These are phyloP conservation scores for Drosophila crucigera DNA, from an alignment of 2,888 invertebrate genomes.

Conservation along the genomic window DNA sequence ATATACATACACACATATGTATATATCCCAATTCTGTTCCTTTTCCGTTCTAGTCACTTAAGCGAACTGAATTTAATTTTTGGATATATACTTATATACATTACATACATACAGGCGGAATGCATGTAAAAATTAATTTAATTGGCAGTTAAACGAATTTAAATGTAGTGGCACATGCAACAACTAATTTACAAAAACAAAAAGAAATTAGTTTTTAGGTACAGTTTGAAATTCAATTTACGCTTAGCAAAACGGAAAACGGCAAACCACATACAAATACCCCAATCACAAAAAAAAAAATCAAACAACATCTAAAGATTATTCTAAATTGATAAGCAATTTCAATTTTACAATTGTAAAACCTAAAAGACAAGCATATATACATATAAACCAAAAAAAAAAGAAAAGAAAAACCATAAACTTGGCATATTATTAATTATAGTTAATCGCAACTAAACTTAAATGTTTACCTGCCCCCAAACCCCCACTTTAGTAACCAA, in stretches of 20 bases:
- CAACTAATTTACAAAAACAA: slow-evolving; percentile 16
- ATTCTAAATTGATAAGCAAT: slow-evolving; percentile 83
- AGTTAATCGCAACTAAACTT: slow-evolving; percentile 53
- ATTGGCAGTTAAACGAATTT: slow-evolving; percentile 77
- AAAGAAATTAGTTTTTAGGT: slow-evolving; percentile 31
- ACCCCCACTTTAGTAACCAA: slow-evolving; percentile 37
- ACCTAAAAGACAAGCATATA: slow-evolving; percentile 34
- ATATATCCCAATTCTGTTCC: slow-evolving; percentile 6
- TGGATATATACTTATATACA: slow-evolving; percentile 40
- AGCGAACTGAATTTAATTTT: slow-evolving; percentile 52
- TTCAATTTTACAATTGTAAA: slow-evolving; percentile 71
- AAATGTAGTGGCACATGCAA: slow-evolving; percentile 71
- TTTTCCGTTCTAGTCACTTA: slow-evolving; percentile 45
- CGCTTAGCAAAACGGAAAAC: slow-evolving; percentile 41
- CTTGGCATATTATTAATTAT: slow-evolving; percentile 49
- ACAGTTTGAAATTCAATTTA: slow-evolving; percentile 49
- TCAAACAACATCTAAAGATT: slow-evolving; percentile 25
- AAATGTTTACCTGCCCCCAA: slow-evolving; percentile 56
- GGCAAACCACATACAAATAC: slow-evolving; percentile 4
- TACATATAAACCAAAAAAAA: slow-evolving; percentile 2
- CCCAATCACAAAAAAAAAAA: slow-evolving; percentile 5
- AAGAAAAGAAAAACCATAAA: slow-evolving; percentile 29
- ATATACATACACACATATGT: not conserved
- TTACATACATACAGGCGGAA: not conserved
- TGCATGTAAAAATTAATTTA: slow-evolving; percentile 33